These are phyloP conservation scores for Drosophila tani DNA, from an alignment of 1,140 invertebrate genomes.

Conservation along the genomic window DNA sequence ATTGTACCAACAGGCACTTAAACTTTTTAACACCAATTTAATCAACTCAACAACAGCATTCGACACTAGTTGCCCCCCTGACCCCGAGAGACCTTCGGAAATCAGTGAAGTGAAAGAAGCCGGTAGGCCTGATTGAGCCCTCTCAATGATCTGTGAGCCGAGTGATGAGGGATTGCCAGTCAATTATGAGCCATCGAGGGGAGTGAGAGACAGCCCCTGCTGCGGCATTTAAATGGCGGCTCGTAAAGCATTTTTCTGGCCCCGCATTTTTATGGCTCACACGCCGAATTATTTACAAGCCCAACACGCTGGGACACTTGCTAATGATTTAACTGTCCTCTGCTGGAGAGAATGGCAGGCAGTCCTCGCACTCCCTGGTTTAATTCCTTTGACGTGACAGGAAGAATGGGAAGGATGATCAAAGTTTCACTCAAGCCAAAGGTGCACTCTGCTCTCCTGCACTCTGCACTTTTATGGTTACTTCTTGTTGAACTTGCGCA, in stretches of 20 bases:
- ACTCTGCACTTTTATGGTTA: slow-evolving; percentile 57
- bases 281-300: slow-evolving; percentile 54
- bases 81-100: not conserved
- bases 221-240: slow-evolving; percentile 45
- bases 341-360: slow-evolving; percentile 38
- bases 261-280: slow-evolving; percentile 32
- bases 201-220: slow-evolving; percentile 15
- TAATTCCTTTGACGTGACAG: slow-evolving; percentile 72
- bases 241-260: slow-evolving; percentile 50
- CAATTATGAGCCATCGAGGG: slow-evolving; percentile 32
- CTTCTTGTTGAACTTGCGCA: slow-evolving; percentile 41
- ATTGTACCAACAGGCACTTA: slow-evolving; percentile 77
- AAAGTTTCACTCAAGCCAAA: slow-evolving; percentile 49
- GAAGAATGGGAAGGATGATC: not conserved
- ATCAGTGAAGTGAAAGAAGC: slow-evolving; percentile 43
- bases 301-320: slow-evolving; percentile 23
- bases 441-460: slow-evolving; percentile 53
- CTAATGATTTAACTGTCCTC: slow-evolving; percentile 67
- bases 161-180: slow-evolving; percentile 41
- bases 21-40: slow-evolving; percentile 82
- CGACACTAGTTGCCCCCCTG: slow-evolving; percentile 34
- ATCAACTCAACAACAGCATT: slow-evolving; percentile 65
- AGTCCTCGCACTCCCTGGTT: slow-evolving; percentile 59
- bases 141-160: slow-evolving; percentile 52
- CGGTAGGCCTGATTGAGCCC: slow-evolving; percentile 48